Evolutionary conservation across 2,113 vertebrate species (phyloP).

Genomic region (Pavo muticus): DNA sequence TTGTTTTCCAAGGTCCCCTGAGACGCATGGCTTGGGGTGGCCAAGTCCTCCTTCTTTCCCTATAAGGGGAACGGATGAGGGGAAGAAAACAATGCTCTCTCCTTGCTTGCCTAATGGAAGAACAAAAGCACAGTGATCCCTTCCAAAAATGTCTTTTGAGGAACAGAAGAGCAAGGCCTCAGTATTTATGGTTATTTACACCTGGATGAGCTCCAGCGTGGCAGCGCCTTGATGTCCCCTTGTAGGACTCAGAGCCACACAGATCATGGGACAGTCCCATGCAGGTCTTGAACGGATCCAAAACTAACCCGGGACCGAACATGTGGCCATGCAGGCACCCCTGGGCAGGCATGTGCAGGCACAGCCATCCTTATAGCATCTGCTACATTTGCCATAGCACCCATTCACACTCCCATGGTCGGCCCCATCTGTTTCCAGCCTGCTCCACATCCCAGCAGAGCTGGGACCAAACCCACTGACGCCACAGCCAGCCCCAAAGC

Average conservation of each 20-base stretch:
- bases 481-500: not conserved
- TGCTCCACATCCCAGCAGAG: not conserved
- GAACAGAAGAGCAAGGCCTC: not conserved
- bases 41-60: constrained; percentile 51
- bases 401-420: not conserved
- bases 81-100: constrained; percentile 50
- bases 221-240: not conserved
- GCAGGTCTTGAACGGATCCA: not conserved
- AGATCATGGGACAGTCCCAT: rapidly evolving
- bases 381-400: not conserved
- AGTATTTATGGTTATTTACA: not conserved
- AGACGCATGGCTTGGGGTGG: not conserved
- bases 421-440: not conserved
- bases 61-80: constrained; percentile 45
- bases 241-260: not conserved
- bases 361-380: not conserved
- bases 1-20: constrained; percentile 25
- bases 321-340: not conserved
- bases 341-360: not conserved
- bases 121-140: constrained; percentile 44
- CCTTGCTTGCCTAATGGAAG: constrained; percentile 25
- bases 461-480: not conserved
- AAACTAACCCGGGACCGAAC: rapidly evolving
- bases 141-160: constrained; percentile 67
- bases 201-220: not conserved